Conservation (phyloP, 1,140 invertebrate species). For the Halesus radiatus region DNA sequence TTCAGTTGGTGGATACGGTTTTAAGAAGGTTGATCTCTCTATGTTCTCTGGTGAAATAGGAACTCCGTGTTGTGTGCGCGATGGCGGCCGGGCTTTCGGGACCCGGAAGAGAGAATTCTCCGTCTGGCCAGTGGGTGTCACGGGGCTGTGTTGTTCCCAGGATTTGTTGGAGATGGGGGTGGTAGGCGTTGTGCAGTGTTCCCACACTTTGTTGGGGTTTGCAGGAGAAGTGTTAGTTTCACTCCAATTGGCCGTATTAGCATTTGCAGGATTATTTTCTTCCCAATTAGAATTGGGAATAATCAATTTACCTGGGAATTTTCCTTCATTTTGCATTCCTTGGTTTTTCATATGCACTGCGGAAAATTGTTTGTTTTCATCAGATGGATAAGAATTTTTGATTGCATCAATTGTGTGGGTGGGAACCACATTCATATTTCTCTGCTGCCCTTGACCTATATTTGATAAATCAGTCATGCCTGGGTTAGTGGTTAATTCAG, state of each 20-base stretch:
- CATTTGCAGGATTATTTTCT: slow-evolving; percentile 35
- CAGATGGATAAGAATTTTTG: slow-evolving; percentile 3
- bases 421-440: background rate
- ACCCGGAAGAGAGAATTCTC: slow-evolving; percentile 75
- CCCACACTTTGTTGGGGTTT: slow-evolving; percentile 50
- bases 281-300: slow-evolving; percentile 55
- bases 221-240: slow-evolving; percentile 50
- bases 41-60: slow-evolving; percentile 63
- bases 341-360: slow-evolving; percentile 38
- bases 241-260: slow-evolving; percentile 64
- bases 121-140: slow-evolving; percentile 59
- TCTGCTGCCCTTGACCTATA: background rate
- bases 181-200: slow-evolving; percentile 44
- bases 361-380: background rate
- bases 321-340: slow-evolving; percentile 49
- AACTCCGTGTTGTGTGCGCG: slow-evolving; percentile 67
- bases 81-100: slow-evolving; percentile 77
- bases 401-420: background rate
- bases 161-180: slow-evolving; percentile 49
- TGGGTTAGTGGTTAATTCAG: background rate
- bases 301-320: slow-evolving; percentile 62
- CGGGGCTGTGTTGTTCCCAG: slow-evolving; percentile 51
- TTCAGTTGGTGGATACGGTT: slow-evolving; percentile 70
- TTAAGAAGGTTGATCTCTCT: slow-evolving; percentile 70
- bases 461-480: slow-evolving; percentile 4